These are phyloP conservation scores for Lytechinus variegatus DNA, from an alignment of 35 echinoderm and acorn worm genomes.

Conservation along the genomic window DNA sequence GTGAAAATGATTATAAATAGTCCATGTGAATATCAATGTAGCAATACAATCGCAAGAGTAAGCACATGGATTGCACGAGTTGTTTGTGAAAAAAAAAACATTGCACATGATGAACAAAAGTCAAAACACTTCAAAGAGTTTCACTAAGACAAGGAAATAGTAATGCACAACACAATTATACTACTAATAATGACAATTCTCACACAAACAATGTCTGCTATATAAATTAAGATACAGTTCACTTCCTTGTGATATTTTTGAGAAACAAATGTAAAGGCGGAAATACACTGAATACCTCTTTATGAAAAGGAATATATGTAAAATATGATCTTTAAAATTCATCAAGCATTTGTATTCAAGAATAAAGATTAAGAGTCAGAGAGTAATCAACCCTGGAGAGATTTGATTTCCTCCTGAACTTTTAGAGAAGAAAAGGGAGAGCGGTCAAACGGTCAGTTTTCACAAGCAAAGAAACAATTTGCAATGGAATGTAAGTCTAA, in stretches of 20 bases:
- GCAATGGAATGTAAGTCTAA: too few relatives aligned
- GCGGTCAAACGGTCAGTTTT: too few relatives aligned
- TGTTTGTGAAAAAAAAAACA: neutral
- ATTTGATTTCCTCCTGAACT: too few relatives aligned
- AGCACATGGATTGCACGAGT: neutral
- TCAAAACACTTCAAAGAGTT: constrained; percentile 1
- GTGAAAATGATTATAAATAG: neutral
- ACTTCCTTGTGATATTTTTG: neutral
- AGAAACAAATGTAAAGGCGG: neutral
- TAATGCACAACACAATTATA: neutral
- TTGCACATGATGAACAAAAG: neutral
- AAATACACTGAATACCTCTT: neutral
- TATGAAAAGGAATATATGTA: too few relatives aligned
- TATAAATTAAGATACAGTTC: neutral
- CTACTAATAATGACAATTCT: neutral
- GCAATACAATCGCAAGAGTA: neutral
- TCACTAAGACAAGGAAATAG: neutral
- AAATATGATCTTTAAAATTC: too few relatives aligned
- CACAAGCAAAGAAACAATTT: too few relatives aligned
- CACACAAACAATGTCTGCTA: neutral
- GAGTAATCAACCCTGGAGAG: too few relatives aligned
- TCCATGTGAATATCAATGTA: neutral
- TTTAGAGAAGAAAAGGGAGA: too few relatives aligned
- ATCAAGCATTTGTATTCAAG: too few relatives aligned
- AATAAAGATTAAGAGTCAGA: too few relatives aligned